Conservation (phyloP, 1,140 invertebrate genomes). For the Pygmarrhopalites habei region DNA sequence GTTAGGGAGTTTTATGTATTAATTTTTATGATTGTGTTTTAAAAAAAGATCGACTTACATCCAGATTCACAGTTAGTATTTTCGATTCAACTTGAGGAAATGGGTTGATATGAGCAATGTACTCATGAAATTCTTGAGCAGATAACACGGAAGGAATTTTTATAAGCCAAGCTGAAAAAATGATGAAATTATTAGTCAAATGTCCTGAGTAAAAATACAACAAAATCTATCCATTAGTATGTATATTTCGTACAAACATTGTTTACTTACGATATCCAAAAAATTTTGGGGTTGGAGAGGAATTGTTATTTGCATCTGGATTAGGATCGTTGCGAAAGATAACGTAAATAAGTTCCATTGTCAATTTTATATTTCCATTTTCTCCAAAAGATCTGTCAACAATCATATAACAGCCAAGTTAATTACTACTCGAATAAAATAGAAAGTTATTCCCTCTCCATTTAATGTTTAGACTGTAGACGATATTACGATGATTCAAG, state of each 20-base stretch:
- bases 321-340: slow-evolving; percentile 51
- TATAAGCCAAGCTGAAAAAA: slow-evolving; percentile 51
- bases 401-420: no score
- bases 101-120: slow-evolving; percentile 49
- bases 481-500: no score
- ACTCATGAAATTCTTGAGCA: slow-evolving; percentile 49
- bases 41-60: slow-evolving; percentile 48
- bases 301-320: slow-evolving; percentile 51
- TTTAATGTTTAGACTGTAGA: no score
- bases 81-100: slow-evolving; percentile 40
- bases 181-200: no score
- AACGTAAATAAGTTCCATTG: slow-evolving; percentile 37
- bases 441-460: no score
- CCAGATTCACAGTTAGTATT: slow-evolving; percentile 49
- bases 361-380: neutral
- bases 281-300: slow-evolving; percentile 42
- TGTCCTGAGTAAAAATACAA: no score
- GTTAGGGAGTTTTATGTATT: no score
- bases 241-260: no score
- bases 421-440: no score
- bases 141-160: slow-evolving; percentile 53
- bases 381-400: no score
- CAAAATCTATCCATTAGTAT: no score
- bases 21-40: no score
- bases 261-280: slow-evolving; percentile 59